Evolutionary conservation across 2,888 invertebrate species (phyloP), one percentile per base, ranked within the genome.

Genomic region (Reticulitermes lucifugus): DNA sequence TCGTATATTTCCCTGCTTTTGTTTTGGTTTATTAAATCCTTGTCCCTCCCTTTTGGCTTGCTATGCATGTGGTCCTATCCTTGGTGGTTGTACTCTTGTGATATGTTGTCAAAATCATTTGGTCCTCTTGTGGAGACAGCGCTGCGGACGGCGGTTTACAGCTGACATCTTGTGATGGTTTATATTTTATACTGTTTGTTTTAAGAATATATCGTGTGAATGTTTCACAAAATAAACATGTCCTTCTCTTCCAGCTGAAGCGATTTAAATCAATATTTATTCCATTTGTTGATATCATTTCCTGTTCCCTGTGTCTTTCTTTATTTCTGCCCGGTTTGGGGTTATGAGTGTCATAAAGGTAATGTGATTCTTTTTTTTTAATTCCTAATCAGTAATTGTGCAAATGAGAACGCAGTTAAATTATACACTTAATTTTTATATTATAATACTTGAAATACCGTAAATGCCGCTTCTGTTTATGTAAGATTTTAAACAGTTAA

Each of bases 171-270:
- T 46, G 73, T 77, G 51, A 46, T 43, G 43, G 46, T 77, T 77
- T 77, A 77, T 41, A 73, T 73, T 70, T 70, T 14, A 25, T 25
- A 51, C 10, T 79, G 79, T 18, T 71, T 84, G 80, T 25, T 65
- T 80, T 82, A 71, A 21, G 82, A 85, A 81, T 75, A 29, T 81
- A 43, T 35, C 43, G 43, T 70, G 46, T 85, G 82, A 83, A 18
- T 83, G 82, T 85, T 46, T 83, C 84, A 84, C 84, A 79, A 73
- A 84, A 77, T 77, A 35, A 84, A 83, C 41, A 79, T 85, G 85
- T 85, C 75, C 70, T 84, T 85, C 83, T 85, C 73, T 85, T 85
- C 79, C 85, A 85, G 85, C 83, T 55, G 83, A 79, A 25, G 60
- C 55, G 84, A 79, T 22, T 35, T 25, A 83, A 25, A 59, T 73